Base-by-base conservation (phyloP, 35 echinoderm and acorn worm genomes). In the Heliocidaris tuberculata region DNA sequence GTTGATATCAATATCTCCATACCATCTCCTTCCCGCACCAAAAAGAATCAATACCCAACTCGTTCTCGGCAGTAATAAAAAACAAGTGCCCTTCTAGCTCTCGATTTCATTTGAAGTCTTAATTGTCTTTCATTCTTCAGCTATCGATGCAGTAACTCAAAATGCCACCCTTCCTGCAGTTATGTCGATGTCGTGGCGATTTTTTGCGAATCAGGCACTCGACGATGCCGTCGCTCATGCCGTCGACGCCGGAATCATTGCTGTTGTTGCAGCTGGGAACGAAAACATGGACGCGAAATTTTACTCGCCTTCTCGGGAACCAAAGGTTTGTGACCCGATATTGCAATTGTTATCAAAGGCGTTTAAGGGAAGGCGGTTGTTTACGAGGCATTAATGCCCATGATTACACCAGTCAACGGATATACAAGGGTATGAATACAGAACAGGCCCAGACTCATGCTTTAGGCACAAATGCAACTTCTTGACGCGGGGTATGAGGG, bases 211-310 rank as follows among this genome's bases (percentile, higher is more conserved):
- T n/a, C 30, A 35, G 13, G 93, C 94, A 27, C 31, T 87, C 29
- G 94, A 95, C 50, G 86, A 88, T 8, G 94, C 94, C 32, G 90
- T 92, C 78, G 94, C 85, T 56, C 12, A 27, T 59, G 21, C 86
- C 7, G 78, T 93, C 2, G 32, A 56, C 35, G 86, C 88, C 32
- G 96, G 96, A 12, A 50, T 97, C 11, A 21, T 85, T 16, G 94
- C 95, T 32, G 60, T 86, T n/a, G 94, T 95, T 17, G 94, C 94
- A 17, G 96, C 96, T 6, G 96, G 96, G 10, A 97, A 97, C 42
- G 85, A 95, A 50, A 89, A 85, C 31, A 49, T 32, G 31, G 94
- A 95, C 86, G 96, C 96, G 7, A 93, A 94, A 21, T 31, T 50
- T 31, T 95, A 88, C 90, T 95, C 96, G 21, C 96, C 96, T 31